Base-by-base conservation (phyloP, 2,113 vertebrate species). In the Stigmatopora nigra region DNA sequence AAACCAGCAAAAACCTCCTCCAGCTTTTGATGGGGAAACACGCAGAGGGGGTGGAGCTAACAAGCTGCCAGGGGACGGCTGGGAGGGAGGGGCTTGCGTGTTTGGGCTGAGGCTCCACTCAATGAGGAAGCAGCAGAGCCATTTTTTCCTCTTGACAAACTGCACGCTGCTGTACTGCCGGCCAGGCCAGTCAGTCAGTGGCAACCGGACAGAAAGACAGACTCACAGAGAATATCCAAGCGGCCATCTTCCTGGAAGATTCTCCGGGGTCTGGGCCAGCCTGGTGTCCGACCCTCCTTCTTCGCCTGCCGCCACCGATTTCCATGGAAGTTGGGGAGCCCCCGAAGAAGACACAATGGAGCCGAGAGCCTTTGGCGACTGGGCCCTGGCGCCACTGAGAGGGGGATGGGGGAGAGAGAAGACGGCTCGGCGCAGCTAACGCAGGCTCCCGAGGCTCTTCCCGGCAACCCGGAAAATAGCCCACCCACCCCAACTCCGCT, bases 71-170 rank as follows among this genome's bases (percentile, higher is more conserved):
- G 68, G 67, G 52, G 78, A 80, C 81, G 83, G 88, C 86, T n/a
- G n/a, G n/a, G 82, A 84, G 67, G 68, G 14, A 22, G 20, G 20
- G 19, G 51, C 83, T 84, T 82, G 38, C 6, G 38, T 84, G 84
- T 83, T 87, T 88, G 89, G 88, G 88, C 82, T 84, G 88, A 87
- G 84, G 70, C 84, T 84, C 66, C 19, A 70, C 79, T 88, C 86
- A 91, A 91, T 89, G 88, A 91, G 89, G 90, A 91, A 91, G 89
- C 88, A 79, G 88, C 79, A 86, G 82, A 90, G 89, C 90, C 90
- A 91, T 91, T 91, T 90, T 31, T 91, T 89, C 87, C 86, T 85
- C 81, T 89, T 89, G 88, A 90, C 88, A 84, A 89, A 90, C 86
- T 86, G 79, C 88, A 90, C 80, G 86, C 87, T 79, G 82, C 71